Base-by-base conservation (phyloP, 1,140 invertebrate genomes). In the Stegodyphus dumicola region DNA sequence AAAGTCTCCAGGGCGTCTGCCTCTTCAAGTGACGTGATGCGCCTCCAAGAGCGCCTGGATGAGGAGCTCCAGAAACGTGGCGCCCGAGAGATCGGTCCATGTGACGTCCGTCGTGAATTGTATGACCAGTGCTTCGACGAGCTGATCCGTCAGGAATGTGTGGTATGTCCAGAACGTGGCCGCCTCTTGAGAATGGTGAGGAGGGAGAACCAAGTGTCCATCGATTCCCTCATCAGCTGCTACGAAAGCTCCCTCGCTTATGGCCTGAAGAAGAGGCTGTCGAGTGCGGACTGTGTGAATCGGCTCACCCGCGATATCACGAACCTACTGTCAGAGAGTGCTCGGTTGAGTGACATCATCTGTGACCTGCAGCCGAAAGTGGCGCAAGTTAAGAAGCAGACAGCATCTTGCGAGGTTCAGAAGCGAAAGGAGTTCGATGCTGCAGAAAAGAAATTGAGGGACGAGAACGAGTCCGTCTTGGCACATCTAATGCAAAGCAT, bases 201-300 rank as follows among this genome's bases (percentile, higher is more conserved):
- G 18, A 97, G 99, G 91, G 98, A 99, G 92, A 94, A 99, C 73
- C 92, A 94, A 86, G 98, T 99, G 94, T 99, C 98, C 0, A 95
- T 99, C 89, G 94, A 96, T 88, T 96, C 98, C 1, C 99, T 98
- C 89, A 94, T 94, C 93, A 96, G 95, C 0, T 92, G 99, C 0
- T 99, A 99, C 90, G 98, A 99, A 90, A 99, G 97, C 90, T 97
- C 97, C 85, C 96, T 99, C 77, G 97, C 97, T 4, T 99, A 98
- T 91, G 98, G 98, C 53, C 96, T 99, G 93, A 93, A 98, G 65
- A 99, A 99, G n/a, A 73, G 6, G 11, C 93, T 77, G 92, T 93
- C 89, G 91, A 94, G 91, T 9, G 92, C 93, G 87, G 91, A 92
- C 87, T 33, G 75, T n/a, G 64, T 54, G 6, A 6, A 48, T 15